phyloP scores from a whole-genome alignment of 2,888 invertebrate genomes.

The Brenthis hecate region DNA sequence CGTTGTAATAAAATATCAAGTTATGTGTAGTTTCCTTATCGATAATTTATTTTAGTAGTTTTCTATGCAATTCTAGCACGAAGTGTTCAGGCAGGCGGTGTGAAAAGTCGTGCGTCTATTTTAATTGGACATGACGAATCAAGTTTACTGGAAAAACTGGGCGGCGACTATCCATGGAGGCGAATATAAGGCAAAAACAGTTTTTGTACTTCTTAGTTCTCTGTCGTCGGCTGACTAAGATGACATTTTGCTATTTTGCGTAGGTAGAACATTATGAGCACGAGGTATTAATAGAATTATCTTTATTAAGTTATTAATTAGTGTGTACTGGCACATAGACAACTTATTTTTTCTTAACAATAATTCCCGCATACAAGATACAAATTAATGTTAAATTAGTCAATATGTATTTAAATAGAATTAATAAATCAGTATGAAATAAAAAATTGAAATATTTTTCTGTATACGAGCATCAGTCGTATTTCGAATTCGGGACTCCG shows the following conservation, averaged over 20 bases:
- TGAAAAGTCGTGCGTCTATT: constrained; percentile 68
- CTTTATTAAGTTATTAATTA: neutral
- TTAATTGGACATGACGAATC: constrained; percentile 77
- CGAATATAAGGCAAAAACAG: constrained; percentile 51
- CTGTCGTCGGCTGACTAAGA: constrained; percentile 18
- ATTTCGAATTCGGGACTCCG: no score
- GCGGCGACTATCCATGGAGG: constrained; percentile 66
- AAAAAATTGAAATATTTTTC: no score
- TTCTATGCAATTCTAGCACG: constrained; percentile 15
- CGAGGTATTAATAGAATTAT: constrained; percentile 11
- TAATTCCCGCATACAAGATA: no score
- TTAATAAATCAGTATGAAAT: no score
- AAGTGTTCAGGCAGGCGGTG: constrained; percentile 42
- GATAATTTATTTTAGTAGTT: constrained; percentile 7
- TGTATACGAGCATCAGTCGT: no score
- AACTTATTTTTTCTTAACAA: no score
- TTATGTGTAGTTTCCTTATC: constrained; percentile 19
- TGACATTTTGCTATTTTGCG: constrained; percentile 19
- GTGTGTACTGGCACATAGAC: no score
- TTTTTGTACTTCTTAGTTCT: constrained; percentile 35
- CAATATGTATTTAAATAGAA: no score
- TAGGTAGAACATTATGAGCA: constrained; percentile 5
- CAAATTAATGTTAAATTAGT: no score
- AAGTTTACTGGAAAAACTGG: constrained; percentile 71
- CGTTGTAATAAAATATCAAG: constrained; percentile 14